Base-by-base conservation (phyloP, 37 sponge, comb jelly and placozoan species). In the Halisarca cf. caerulea region DNA sequence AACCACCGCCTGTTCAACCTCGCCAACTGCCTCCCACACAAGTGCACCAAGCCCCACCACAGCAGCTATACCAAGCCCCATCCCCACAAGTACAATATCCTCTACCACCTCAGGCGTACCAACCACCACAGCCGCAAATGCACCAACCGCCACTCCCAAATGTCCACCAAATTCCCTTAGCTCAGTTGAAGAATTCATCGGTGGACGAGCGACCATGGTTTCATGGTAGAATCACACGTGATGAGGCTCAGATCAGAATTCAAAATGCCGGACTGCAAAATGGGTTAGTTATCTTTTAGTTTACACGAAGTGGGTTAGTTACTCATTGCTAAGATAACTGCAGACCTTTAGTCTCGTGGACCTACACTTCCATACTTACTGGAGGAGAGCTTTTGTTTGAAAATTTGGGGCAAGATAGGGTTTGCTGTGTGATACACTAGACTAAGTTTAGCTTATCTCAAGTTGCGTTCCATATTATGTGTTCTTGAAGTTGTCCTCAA, bases 201-300 rank as follows among this genome's bases (percentile, higher is more conserved):
- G 84, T 47, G 51, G 11, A 47, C 51, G 51, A 11, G 11, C 51
- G 60, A 44, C 81, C 95, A 0, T 95, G 96, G 96, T 95, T 87
- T 69, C 93, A 92, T 77, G 96, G 96, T 4, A 41, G 82, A 24
- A 92, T 95, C 27, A 54, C 87, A 7, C 78, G 96, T 0, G 96
- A 95, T 25, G 93, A 92, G 44, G 93, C 96, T 3, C 51, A 90
- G 38, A 44, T 44, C 23, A 58, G 91, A 36, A 44, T 95, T 1
- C 84, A 83, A 9, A 32, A 84, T 2, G 20, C 85, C 25, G 93
- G 93, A 30, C 66, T 79, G 2, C 77, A 44, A 41, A 90, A 95
- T 75, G 96, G 96, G 94, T 94, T 41, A 80, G 85, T n/a, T n/a
- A n/a, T n/a, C n/a, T n/a, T n/a, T n/a, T n/a, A n/a, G n/a, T n/a